These are phyloP conservation scores for Dendrocincla fuliginosa DNA, from an alignment of 2,797 vertebrate species.

Conservation along the genomic window DNA sequence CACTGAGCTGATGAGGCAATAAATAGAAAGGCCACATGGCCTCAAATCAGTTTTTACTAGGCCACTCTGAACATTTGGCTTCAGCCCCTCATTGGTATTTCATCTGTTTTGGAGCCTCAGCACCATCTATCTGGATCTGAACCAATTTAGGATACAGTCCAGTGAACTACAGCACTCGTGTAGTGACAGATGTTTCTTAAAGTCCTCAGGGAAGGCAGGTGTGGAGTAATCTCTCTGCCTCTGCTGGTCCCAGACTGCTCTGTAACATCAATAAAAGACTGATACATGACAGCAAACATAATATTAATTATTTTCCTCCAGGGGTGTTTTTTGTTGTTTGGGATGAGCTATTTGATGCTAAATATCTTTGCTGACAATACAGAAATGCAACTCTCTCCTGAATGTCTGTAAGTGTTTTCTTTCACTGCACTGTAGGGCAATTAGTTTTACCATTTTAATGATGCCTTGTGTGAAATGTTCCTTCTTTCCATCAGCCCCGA, in stretches of 20 bases:
- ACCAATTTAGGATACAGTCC: neutral
- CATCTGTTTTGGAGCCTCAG: neutral
- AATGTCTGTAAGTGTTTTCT: neutral
- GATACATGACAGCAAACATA: neutral
- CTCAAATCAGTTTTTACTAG: neutral
- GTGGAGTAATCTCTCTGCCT: neutral
- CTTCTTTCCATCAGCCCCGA: neutral
- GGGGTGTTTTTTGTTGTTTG: accelerated
- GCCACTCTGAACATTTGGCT: neutral
- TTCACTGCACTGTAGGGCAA: neutral
- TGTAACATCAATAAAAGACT: neutral
- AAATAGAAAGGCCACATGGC: neutral
- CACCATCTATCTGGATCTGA: neutral
- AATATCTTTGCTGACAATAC: neutral
- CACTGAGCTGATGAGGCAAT: neutral
- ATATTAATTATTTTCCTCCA: neutral
- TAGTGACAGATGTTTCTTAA: neutral
- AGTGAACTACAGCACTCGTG: accelerated
- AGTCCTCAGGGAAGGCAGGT: neutral
- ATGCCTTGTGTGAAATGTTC: neutral
- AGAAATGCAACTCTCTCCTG: neutral
- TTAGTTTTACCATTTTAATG: neutral
- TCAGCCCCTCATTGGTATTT: neutral
- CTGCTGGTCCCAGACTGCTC: neutral
- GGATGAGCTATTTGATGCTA: neutral